Base-by-base conservation (phyloP, 2,797 vertebrate genomes). In the Acanthurus tractus region DNA sequence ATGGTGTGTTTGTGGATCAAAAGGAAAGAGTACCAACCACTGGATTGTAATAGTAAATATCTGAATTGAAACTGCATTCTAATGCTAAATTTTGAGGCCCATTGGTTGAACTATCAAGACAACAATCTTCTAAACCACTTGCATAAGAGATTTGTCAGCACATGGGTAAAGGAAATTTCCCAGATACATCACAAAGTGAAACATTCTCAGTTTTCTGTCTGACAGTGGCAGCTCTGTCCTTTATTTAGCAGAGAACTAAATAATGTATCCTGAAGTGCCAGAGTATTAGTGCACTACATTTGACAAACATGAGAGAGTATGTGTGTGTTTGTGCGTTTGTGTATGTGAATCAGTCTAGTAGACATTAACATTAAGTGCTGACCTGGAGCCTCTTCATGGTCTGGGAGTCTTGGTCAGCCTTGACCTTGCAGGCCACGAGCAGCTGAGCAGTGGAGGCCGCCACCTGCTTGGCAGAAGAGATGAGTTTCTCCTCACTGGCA, bases 401-500 rank as follows among this genome's bases (percentile, higher is more conserved):
- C 93, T 99, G 98, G 0, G 98, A 99, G 82, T 98, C 98, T 86
- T 98, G 97, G 86, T 99, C 96, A 12, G 98, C 98, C 88, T 99
- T 99, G 86, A 99, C 98, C 92, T 99, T 99, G 89, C 98, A 99
- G 89, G 98, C 98, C 87, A 99, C 98, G 66, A 99, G 95, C 73
- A 99, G 90, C 92, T 99, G 98, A 14, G 98, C 98, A 0, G 98
- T 99, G 84, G 98, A 99, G 2, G 98, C 98, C 0, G 98, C 98
- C 54, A 99, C 98, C 91, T 99, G 98, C 92, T 99, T 99, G 88
- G 98, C 98, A 0, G 98, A 99, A 1, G 97, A 99, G 94, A 99
- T 99, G 80, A 99, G 97, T 86, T 98, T 99, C 95, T 99, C 98
- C 83, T 99, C 98, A 0, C 98, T 99, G 90, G 98, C 98, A 0